phyloP scores from a whole-genome alignment of 2,797 vertebrate species.

The Sebastes reedi region DNA sequence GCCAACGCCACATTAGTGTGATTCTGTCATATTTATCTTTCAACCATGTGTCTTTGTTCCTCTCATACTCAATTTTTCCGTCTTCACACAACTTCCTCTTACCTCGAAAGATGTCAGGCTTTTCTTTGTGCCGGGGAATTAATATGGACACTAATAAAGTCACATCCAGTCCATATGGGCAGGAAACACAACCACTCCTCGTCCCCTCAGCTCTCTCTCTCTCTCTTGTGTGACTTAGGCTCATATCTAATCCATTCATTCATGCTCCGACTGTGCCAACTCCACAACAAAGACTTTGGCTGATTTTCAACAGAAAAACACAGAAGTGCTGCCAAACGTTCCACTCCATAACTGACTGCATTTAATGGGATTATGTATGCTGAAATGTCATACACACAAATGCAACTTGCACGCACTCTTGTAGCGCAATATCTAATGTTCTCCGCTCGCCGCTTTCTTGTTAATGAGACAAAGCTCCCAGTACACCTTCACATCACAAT shows the following conservation, averaged over 20 bases:
- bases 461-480: slow-evolving; percentile 25
- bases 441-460: neutral
- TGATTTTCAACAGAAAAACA: slow-evolving; percentile 63
- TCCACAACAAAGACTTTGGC: slow-evolving; percentile 66
- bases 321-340: slow-evolving; percentile 63
- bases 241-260: slow-evolving; percentile 67
- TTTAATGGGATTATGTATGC: slow-evolving; percentile 69
- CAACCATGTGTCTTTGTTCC: slow-evolving; percentile 12
- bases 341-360: slow-evolving; percentile 56
- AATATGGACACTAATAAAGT: slow-evolving; percentile 61
- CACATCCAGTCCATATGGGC: slow-evolving; percentile 35
- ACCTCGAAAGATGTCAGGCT: neutral
- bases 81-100: neutral
- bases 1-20: slow-evolving; percentile 8
- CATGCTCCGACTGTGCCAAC: slow-evolving; percentile 53
- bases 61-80: neutral
- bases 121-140: slow-evolving; percentile 19
- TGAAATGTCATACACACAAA: slow-evolving; percentile 61
- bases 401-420: slow-evolving; percentile 15
- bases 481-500: slow-evolving; percentile 16
- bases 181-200: slow-evolving; percentile 27
- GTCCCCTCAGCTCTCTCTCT: slow-evolving; percentile 28
- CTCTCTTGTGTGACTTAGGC: slow-evolving; percentile 44
- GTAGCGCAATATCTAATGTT: slow-evolving; percentile 3
- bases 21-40: slow-evolving; percentile 32